phyloP scores from a whole-genome alignment of 2,888 invertebrate genomes.

The Chymomyza caudatula region DNA sequence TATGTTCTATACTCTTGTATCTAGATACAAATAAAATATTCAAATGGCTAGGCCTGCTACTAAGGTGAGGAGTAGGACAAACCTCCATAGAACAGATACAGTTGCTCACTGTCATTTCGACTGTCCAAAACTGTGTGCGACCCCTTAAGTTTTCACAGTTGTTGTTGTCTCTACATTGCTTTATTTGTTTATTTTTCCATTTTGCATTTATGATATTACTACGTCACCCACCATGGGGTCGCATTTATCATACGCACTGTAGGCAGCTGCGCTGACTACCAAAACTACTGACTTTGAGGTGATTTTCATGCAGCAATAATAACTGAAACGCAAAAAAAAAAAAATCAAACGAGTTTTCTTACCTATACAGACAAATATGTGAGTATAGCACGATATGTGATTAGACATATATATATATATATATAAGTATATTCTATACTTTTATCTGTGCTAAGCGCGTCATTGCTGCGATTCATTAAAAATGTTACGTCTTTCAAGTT shows the following conservation, averaged over 20 bases:
- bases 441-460: conserved; percentile 39
- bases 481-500: neutral
- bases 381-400: neutral
- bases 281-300: neutral
- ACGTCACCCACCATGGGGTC: neutral
- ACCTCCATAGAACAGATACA: neutral
- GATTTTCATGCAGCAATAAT: neutral
- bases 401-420: neutral
- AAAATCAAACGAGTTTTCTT: conserved; percentile 28
- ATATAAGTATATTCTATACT: conserved; percentile 14
- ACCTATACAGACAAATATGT: conserved; percentile 5
- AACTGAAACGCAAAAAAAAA: conserved; percentile 57
- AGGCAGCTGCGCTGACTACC: neutral
- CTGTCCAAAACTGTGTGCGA: neutral
- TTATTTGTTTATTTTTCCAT: neutral
- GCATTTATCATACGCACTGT: conserved; percentile 36
- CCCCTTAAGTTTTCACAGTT: neutral
- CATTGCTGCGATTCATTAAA: conserved; percentile 24
- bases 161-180: neutral
- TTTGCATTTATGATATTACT: neutral
- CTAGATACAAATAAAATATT: neutral
- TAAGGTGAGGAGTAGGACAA: too few species aligned
- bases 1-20: neutral
- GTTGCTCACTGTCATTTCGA: neutral
- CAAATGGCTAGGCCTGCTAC: neutral